Conservation (phyloP, 1,140 invertebrate species). For the Planococcus citri region DNA sequence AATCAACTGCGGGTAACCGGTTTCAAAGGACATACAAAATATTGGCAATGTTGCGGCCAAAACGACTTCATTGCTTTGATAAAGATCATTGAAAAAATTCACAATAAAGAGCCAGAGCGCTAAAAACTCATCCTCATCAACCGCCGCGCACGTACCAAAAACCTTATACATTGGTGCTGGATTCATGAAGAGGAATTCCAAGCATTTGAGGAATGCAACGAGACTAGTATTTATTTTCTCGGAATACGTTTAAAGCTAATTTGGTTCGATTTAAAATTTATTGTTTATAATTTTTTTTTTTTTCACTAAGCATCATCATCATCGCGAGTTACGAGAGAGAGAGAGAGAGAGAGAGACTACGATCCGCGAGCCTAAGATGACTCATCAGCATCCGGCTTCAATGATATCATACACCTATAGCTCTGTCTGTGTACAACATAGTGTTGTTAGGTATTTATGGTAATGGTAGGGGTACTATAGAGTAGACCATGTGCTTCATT, state of each 20-base stretch:
- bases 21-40: background rate
- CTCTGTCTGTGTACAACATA: too few species aligned
- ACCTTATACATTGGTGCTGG: too few species aligned
- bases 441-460: too few species aligned
- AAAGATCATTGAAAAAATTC: background rate
- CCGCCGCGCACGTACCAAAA: background rate
- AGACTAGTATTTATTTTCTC: background rate
- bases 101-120: background rate
- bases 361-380: background rate
- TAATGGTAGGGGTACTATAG: background rate
- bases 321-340: too few species aligned
- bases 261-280: slow-evolving; percentile 1
- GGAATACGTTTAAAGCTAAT: background rate
- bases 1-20: too few species aligned
- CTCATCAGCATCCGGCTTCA: background rate
- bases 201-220: background rate
- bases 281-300: background rate
- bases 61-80: background rate
- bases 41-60: background rate
- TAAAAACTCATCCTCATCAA: background rate
- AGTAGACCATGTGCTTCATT: background rate
- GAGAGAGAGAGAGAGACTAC: too few species aligned
- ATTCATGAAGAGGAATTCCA: too few species aligned
- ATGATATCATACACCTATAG: background rate
- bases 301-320: background rate